phyloP scores from a whole-genome alignment of 2,113 vertebrate species.

The Thunnus maccoyii region DNA sequence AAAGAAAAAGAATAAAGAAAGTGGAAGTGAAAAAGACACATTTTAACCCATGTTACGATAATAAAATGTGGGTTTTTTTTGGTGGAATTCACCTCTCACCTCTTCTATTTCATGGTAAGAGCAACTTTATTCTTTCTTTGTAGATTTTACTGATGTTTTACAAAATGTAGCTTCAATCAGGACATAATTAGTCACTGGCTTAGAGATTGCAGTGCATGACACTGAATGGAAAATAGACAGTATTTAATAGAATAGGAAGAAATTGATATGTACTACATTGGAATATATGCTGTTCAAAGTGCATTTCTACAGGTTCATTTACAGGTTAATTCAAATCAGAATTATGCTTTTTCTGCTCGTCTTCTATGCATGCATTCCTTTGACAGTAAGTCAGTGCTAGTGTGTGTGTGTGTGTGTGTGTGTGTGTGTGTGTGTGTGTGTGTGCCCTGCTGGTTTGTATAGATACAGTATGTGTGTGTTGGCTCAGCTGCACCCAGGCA shows the following conservation, averaged over 20 bases:
- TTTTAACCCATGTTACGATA: neutral
- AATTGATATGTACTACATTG: neutral
- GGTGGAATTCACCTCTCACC: neutral
- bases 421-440: neutral
- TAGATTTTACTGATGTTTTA: neutral
- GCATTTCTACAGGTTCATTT: constrained; percentile 3
- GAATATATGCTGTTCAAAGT: neutral
- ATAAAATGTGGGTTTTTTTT: neutral
- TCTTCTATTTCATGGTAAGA: neutral
- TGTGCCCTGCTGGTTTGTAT: neutral
- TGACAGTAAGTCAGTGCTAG: neutral
- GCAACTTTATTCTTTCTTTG: neutral
- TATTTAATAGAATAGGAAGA: neutral
- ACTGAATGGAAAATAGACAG: neutral
- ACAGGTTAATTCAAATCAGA: constrained; percentile 9
- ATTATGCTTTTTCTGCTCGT: constrained; percentile 3
- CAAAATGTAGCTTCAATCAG: neutral
- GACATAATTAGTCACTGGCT: neutral
- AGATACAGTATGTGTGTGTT: constrained; percentile 4
- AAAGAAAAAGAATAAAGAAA: neutral
- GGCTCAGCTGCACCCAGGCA: constrained; percentile 30
- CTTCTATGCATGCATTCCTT: neutral
- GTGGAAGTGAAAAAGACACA: neutral
- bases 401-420: neutral
- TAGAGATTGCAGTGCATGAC: neutral